phyloP scores from a whole-genome alignment of 92 coral and sea anemone species.

The Virgularia gustaviana region DNA sequence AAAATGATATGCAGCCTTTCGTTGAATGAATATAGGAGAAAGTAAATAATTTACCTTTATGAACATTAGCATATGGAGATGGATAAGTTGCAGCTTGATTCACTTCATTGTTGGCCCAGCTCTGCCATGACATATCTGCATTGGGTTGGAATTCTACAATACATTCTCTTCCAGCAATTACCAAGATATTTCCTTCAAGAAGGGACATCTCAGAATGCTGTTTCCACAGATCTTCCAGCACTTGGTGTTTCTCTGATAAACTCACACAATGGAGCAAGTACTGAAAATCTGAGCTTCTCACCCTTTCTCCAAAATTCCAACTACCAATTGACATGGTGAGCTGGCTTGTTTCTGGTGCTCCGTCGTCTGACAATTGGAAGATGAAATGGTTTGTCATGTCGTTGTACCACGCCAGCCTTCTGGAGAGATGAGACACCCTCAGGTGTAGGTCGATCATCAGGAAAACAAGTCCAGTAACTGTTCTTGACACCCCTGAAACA shows the following conservation, averaged over 20 bases:
- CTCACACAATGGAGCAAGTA: conserved; percentile 64
- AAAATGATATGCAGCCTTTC: too few species aligned
- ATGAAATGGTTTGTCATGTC: conserved; percentile 43
- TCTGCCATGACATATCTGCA: conserved; percentile 69
- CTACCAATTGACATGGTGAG: conserved; percentile 65
- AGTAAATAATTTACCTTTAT: conserved; percentile 34
- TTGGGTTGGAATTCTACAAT: conserved; percentile 68
- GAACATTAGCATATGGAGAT: conserved; percentile 65
- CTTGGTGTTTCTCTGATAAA: conserved; percentile 52
- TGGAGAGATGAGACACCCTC: conserved; percentile 40
- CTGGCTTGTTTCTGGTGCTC: conserved; percentile 69
- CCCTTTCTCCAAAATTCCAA: conserved; percentile 63
- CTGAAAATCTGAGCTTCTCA: conserved; percentile 62
- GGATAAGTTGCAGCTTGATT: conserved; percentile 71
- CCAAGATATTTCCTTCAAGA: too few species aligned
- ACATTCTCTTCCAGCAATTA: too few species aligned
- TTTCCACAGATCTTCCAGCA: conserved; percentile 60
- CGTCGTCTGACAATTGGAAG: too few species aligned
- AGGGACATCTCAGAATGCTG: conserved; percentile 67
- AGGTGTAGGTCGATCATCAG: conserved; percentile 53
- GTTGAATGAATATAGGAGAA: too few species aligned
- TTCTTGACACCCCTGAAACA: conserved; percentile 62
- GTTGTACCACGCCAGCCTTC: conserved; percentile 52
- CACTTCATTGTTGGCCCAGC: conserved; percentile 60
- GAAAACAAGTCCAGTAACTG: conserved; percentile 64